Base-by-base conservation (phyloP, 1,140 invertebrate genomes). In the Diplogasteroides magnus region DNA sequence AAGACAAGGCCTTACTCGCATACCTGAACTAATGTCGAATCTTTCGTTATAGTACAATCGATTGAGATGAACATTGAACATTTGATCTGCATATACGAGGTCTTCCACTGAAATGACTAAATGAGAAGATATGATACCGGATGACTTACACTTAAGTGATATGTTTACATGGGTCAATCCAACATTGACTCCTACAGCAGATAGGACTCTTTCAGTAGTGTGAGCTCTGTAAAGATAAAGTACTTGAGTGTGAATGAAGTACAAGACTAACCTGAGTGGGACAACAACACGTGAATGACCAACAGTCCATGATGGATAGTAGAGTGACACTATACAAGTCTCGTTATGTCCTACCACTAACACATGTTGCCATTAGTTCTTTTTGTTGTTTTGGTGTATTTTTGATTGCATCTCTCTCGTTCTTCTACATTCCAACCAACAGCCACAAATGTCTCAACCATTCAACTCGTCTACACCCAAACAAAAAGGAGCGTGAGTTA, bases 161-260 rank as follows among this genome's bases (percentile, higher is more conserved):
- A 98, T 91, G 84, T 98, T 98, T 83, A 97, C 90, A 83, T 94
- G 92, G 79, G 90, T 90, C 19, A 98, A 86, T 31, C 95, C 94
- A 76, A 98, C 91, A 80, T 92, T 90, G 29, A 94, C 91, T 13
- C 91, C 92, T 69, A 98, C 88, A 83, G 90, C 88, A 60, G 92
- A 93, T 69, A 88, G 87, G 57, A 97, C 88, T 80, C 93, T 91
- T 80, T 95, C 90, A 68, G 88, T 88, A 61, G 93, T 93, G 84
- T 94, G 94, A 56, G 93, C 92, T 78, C 91, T 89, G 86, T 97
- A 97, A 93, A 90, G 83, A 97, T 94, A 94, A 94, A 98, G 74
- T 89, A 81, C n/a, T 76, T 78, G 28, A 81, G 67, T 23, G 66
- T 66, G 26, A 78, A 31, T 31, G 76, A 74, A 56, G 59, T 61